Conservation (phyloP, 2,888 invertebrate genomes). For the Emmelina monodactyla region DNA sequence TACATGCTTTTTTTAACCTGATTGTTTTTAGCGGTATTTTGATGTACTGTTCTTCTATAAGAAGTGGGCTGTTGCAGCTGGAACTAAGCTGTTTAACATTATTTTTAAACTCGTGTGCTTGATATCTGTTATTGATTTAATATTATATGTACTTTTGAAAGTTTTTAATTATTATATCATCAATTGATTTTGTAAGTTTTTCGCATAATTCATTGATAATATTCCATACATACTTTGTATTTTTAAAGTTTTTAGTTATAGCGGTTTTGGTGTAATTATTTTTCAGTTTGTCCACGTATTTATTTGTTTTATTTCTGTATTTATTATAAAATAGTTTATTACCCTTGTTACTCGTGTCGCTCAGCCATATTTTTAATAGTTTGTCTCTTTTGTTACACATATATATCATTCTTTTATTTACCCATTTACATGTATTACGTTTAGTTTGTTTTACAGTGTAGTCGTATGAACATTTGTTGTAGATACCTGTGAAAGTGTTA, state of each 20-base stretch:
- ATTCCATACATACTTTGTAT: background rate
- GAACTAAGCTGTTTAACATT: background rate
- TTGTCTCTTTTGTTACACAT: background rate
- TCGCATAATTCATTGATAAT: background rate
- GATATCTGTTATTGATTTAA: background rate
- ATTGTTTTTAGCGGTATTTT: background rate
- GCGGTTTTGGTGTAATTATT: background rate
- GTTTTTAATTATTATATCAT: background rate
- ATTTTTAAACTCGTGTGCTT: background rate
- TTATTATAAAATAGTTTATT: background rate
- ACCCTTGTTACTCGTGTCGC: background rate
- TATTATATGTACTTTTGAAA: background rate
- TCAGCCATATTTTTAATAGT: background rate
- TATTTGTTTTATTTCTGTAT: background rate
- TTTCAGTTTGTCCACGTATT: background rate
- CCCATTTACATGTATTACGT: background rate
- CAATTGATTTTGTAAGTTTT: background rate
- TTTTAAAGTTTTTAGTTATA: background rate
- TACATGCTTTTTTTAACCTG: background rate
- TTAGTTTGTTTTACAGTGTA: background rate
- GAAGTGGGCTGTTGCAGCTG: background rate
- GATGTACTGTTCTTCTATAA: background rate
- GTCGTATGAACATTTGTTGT: background rate
- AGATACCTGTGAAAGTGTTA: background rate
- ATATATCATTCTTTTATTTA: background rate